These are phyloP conservation scores for Euura lappo DNA, from an alignment of 1,140 invertebrate species.

Conservation along the genomic window DNA sequence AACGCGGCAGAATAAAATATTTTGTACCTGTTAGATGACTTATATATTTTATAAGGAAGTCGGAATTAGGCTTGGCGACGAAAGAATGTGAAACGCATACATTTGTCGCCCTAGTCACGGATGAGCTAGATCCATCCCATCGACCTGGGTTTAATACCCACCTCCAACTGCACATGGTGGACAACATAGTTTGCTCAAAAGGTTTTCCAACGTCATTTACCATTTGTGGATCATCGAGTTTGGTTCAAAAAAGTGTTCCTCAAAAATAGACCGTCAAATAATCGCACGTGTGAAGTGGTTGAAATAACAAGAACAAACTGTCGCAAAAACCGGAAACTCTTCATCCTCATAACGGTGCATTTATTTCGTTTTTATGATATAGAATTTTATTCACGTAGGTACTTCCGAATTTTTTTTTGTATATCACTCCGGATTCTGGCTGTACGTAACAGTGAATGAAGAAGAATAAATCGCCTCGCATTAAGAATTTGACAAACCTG, in stretches of 20 bases:
- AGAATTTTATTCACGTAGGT: not conserved
- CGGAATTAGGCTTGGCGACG: not conserved
- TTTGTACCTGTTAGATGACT: too few species aligned
- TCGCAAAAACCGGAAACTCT: too few species aligned
- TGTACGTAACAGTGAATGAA: too few species aligned
- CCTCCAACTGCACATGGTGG: constrained; percentile 22
- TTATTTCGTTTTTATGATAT: too few species aligned
- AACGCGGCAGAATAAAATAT: too few species aligned
- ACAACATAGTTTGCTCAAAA: constrained; percentile 31
- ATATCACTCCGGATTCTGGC: too few species aligned
- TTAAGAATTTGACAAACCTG: not conserved
- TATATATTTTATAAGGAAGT: too few species aligned
- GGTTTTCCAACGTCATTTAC: constrained; percentile 36
- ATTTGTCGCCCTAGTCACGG: constrained; percentile 44
- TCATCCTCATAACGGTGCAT: too few species aligned
- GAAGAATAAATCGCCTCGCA: too few species aligned
- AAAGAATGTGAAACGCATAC: constrained; percentile 9
- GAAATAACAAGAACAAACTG: too few species aligned
- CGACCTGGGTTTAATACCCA: constrained; percentile 31
- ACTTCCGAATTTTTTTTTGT: not conserved
- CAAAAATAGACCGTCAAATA: too few species aligned
- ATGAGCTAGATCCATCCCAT: constrained; percentile 51
- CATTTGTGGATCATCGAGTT: constrained; percentile 31
- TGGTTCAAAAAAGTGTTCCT: not conserved
- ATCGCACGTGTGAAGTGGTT: too few species aligned